Evolutionary conservation across 1,140 invertebrate species (phyloP).

Genomic region (Sesamia nonagrioides): DNA sequence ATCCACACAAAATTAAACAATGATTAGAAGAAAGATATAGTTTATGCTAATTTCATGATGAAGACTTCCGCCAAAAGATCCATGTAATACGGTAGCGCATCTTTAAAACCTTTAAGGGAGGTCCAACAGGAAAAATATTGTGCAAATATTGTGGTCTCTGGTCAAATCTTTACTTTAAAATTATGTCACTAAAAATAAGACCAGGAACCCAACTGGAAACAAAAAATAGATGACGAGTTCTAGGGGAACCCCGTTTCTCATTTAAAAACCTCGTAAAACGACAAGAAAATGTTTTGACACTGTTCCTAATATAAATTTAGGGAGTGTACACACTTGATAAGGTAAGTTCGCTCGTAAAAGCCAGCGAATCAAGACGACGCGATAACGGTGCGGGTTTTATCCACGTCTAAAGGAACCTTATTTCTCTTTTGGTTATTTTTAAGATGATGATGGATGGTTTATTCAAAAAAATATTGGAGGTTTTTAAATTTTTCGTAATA

Average conservation of each 20-base stretch:
- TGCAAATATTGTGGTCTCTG: too few species aligned
- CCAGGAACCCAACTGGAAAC: constrained; percentile 36
- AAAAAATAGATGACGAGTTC: constrained; percentile 48
- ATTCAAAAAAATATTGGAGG: neutral
- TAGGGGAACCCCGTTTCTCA: constrained; percentile 54
- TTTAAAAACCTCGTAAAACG: constrained; percentile 64
- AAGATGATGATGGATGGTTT: constrained; percentile 30
- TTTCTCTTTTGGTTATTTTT: constrained; percentile 34
- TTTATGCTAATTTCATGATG: too few species aligned
- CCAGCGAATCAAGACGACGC: constrained; percentile 41
- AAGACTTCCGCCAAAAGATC: too few species aligned
- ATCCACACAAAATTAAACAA: too few species aligned
- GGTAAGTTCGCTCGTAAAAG: constrained; percentile 43
- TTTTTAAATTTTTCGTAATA: neutral
- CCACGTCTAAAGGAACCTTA: constrained; percentile 26
- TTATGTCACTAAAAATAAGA: neutral
- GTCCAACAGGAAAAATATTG: too few species aligned
- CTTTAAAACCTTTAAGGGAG: too few species aligned
- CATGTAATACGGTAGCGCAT: too few species aligned
- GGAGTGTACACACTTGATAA: constrained; percentile 53
- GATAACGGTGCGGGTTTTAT: constrained; percentile 40
- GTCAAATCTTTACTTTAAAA: too few species aligned
- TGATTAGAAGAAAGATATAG: too few species aligned
- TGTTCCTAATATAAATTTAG: constrained; percentile 58
- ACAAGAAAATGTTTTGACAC: constrained; percentile 64